Evolutionary conservation across 2,113 vertebrate species (phyloP).

Genomic region (Prionailurus bengalensis): DNA sequence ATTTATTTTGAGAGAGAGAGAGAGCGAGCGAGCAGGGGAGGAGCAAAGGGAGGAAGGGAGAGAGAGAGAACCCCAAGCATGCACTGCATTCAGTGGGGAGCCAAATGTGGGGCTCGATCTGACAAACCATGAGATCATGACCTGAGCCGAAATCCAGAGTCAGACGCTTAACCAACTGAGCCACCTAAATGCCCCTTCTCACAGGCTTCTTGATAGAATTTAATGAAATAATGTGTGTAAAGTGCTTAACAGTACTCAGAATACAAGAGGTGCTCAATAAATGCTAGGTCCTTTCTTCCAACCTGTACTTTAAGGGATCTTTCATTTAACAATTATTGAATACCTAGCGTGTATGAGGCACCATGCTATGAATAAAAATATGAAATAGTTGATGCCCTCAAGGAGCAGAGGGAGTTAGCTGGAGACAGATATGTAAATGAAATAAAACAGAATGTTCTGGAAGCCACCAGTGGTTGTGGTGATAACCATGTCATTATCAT

Average conservation of each 20-base stretch:
- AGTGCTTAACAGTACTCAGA: slow-evolving; percentile 42
- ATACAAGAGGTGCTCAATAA: slow-evolving; percentile 41
- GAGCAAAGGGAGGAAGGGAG: too few relatives aligned
- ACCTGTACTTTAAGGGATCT: slow-evolving; percentile 17
- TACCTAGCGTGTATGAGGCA: background rate
- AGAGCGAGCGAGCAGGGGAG: too few relatives aligned
- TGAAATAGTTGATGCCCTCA: background rate
- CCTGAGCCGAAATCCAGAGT: too few relatives aligned
- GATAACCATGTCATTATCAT: background rate
- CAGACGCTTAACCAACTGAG: too few relatives aligned
- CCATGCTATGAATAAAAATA: slow-evolving; percentile 48
- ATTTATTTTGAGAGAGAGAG: too few relatives aligned
- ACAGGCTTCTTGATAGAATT: slow-evolving; percentile 33
- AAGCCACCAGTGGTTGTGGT: slow-evolving; percentile 1
- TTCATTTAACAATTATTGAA: slow-evolving; percentile 56
- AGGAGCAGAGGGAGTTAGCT: slow-evolving; percentile 28
- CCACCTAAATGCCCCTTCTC: background rate
- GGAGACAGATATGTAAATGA: slow-evolving; percentile 40
- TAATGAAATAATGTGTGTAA: slow-evolving; percentile 55
- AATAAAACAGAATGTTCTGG: slow-evolving; percentile 57
- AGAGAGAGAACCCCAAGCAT: too few relatives aligned
- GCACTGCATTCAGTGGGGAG: too few relatives aligned
- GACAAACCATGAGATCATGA: too few relatives aligned
- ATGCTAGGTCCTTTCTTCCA: background rate
- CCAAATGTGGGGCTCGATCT: too few relatives aligned